phyloP scores from a whole-genome alignment of 1,140 invertebrate species.

The Maconellicoccus hirsutus region DNA sequence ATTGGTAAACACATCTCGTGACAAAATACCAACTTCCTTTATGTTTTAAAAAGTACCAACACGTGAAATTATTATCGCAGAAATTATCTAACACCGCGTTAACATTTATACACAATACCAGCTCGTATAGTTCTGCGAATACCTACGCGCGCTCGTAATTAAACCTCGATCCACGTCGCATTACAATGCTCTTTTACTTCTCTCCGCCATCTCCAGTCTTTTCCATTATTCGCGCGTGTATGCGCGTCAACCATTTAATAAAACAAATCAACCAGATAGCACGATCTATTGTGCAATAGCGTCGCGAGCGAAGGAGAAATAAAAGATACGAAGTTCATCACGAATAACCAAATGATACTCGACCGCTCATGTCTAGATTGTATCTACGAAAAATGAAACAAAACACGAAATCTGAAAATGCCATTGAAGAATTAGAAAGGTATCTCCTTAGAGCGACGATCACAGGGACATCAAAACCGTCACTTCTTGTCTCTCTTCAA shows the following conservation, averaged over 20 bases:
- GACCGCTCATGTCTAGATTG: too few species aligned
- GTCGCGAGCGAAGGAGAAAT: background rate
- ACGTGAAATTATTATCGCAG: background rate
- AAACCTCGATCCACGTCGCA: background rate
- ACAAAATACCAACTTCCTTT: background rate
- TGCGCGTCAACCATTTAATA: background rate
- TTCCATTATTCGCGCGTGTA: too few species aligned
- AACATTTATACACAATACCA: background rate
- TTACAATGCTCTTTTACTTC: too few species aligned
- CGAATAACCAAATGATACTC: too few species aligned
- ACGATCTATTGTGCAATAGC: background rate
- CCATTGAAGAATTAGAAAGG: too few species aligned
- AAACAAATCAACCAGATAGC: background rate
- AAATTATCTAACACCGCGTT: background rate
- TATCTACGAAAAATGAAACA: too few species aligned
- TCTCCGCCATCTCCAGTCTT: too few species aligned
- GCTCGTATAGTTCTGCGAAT: background rate
- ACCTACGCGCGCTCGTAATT: background rate
- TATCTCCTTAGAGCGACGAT: too few species aligned
- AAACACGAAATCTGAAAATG: too few species aligned
- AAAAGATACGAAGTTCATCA: too few species aligned
- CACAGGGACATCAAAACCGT: too few species aligned
- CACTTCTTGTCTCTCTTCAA: too few species aligned
- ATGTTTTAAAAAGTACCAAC: background rate
- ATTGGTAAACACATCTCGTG: background rate